Percentiles rank a stretch among this genome's conserved stretches.
phyloP scores from a whole-genome alignment of 2,888 invertebrate genomes.

The Melolontha melolontha region DNA sequence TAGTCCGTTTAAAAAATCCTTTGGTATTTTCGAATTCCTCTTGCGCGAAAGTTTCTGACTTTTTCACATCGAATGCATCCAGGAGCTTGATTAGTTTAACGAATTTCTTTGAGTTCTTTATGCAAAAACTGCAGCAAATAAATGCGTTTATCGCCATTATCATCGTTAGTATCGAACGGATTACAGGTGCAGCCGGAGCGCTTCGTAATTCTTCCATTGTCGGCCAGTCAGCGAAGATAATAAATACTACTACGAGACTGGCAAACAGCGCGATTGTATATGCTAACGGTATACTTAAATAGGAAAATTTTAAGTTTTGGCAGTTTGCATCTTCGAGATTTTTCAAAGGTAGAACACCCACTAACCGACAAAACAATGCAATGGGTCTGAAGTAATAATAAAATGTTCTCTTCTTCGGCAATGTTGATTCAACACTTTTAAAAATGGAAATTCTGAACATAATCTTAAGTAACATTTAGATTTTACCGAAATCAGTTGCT shows the following conservation, averaged over 20 bases:
- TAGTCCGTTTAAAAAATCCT: slow-evolving; percentile 6
- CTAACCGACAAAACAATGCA: slow-evolving; percentile 13
- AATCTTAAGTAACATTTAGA: not conserved
- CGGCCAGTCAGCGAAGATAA: slow-evolving; percentile 7
- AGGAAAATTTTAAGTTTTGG: slow-evolving; percentile 2
- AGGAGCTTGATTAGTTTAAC: slow-evolving; percentile 48
- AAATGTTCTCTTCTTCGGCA: not conserved
- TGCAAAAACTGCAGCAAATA: slow-evolving; percentile 46
- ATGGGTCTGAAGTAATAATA: slow-evolving; percentile 21
- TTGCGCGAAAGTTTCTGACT: slow-evolving; percentile 8
- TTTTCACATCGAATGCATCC: slow-evolving; percentile 47
- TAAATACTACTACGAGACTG: not conserved
- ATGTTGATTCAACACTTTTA: not conserved
- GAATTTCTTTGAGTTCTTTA: slow-evolving; percentile 43
- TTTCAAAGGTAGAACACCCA: slow-evolving; percentile 13
- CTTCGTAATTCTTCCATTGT: not conserved
- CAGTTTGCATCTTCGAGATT: slow-evolving; percentile 7
- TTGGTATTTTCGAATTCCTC: too few relatives aligned
- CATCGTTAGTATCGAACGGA: slow-evolving; percentile 36
- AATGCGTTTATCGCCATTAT: slow-evolving; percentile 44
- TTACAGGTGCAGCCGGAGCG: not conserved
- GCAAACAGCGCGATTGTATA: slow-evolving; percentile 21
- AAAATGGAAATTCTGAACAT: not conserved
- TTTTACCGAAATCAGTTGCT: not conserved
- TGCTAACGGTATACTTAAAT: slow-evolving; percentile 27